A percentile compares a stretch with the other conserved stretches of the same genome.
Conservation (phyloP, 2,888 invertebrate species). For the Melanophora roralis region DNA sequence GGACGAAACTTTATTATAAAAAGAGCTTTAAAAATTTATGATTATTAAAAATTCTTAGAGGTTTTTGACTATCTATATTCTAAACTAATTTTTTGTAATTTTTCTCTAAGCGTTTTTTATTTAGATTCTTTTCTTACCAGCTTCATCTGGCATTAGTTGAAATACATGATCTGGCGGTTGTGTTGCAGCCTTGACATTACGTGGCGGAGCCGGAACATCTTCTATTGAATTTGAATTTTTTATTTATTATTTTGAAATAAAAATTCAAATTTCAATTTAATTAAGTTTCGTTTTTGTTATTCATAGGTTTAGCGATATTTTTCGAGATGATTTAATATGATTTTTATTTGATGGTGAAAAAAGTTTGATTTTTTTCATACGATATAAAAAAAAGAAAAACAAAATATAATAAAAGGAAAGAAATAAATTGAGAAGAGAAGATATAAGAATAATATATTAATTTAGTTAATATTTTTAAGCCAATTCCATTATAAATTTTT, state of each 20-base stretch:
- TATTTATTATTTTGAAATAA: slow-evolving; percentile 64
- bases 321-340: slow-evolving; percentile 57
- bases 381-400: slow-evolving; percentile 25
- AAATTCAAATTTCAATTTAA: slow-evolving; percentile 71
- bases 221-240: slow-evolving; percentile 75
- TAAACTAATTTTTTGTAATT: neutral
- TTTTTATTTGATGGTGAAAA: slow-evolving; percentile 47
- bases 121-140: slow-evolving; percentile 79
- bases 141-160: slow-evolving; percentile 83
- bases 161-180: slow-evolving; percentile 83
- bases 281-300: slow-evolving; percentile 63
- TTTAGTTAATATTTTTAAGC: slow-evolving; percentile 51
- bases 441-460: slow-evolving; percentile 54
- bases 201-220: slow-evolving; percentile 77
- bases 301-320: slow-evolving; percentile 65
- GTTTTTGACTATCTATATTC: slow-evolving; percentile 17
- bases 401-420: slow-evolving; percentile 48
- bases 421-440: slow-evolving; percentile 57
- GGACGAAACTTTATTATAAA: neutral
- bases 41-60: too few species aligned
- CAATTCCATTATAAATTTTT: slow-evolving; percentile 45
- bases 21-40: slow-evolving; percentile 51
- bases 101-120: slow-evolving; percentile 1
- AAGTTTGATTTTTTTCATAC: slow-evolving; percentile 46
- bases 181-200: slow-evolving; percentile 79